Base-by-base conservation (phyloP, 2,888 invertebrate species). In the Drosophila cracens region DNA sequence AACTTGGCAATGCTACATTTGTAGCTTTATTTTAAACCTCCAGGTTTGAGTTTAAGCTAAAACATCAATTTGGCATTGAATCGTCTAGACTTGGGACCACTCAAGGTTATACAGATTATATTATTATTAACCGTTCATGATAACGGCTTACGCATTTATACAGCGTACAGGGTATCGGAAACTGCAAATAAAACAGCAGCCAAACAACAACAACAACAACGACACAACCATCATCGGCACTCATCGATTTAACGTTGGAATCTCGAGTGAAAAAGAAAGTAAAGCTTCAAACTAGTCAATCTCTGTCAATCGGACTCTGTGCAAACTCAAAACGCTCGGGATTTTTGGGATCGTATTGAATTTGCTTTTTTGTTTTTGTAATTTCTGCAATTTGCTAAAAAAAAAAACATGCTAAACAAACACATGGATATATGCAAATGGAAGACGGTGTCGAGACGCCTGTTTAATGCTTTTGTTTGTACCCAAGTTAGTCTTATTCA, bases 201-300 rank as follows among this genome's bases (percentile, higher is more conserved):
- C 40, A 27, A 43, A 29, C 48, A 57, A 46, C 51, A 43, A 25
- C 56, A 46, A 49, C 48, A 21, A 25, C 43, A 46, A 46, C 46
- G 4, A 16, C 25, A 4, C 16, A 46, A 25, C 16, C 16, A 25
- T 46, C 46, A 25, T 46, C 25, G 16, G 25, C 16, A 46, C 25
- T 46, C 62, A 76, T 75, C 75, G 76, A 75, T 74, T 70, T 59
- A 74, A 21, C 38, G 68, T 62, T 74, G 62, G 63, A 74, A 74
- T 68, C 74, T 74, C 52, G 66, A 84, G 82, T 87, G 83, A 83
- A 87, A 83, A 87, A 83, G 83, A 83, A 83, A 83, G 83, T 83
- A 74, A 87, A 74, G 70, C 67, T 83, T 87, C 38, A 53, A 64
- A 53, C 64, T 70, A 58, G 53, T 46, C 16, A 46, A 25, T 46